Base-by-base conservation (phyloP, 2,888 invertebrate genomes). In the Rapana venosa region DNA sequence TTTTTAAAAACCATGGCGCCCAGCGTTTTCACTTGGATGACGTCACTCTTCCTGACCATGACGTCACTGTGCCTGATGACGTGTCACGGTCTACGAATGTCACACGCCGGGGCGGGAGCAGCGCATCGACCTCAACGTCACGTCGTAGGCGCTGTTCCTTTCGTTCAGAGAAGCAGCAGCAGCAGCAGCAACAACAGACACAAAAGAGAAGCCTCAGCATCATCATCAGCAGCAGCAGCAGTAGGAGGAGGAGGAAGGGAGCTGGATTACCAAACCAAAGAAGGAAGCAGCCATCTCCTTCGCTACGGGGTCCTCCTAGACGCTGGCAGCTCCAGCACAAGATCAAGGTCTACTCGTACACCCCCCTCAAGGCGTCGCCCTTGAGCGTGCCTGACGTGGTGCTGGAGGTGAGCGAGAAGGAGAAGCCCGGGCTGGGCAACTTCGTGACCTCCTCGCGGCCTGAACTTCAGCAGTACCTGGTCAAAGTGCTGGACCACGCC, bases 301-400 rank as follows among this genome's bases (percentile, higher is more conserved):
- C 92, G 90, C 56, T 97, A 96, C 93, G 96, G 96, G 35, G 96
- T 97, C 13, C 95, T 97, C 79, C 94, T 97, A 87, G 97, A 97
- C 93, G 97, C 96, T 15, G 97, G 97, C 20, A 97, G 96, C 91
- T 96, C 96, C 66, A 97, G 97, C 66, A 96, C 96, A 95, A 97
- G 83, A 93, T 96, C 15, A 96, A 96, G 91, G 94, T 97, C 56
- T 97, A 96, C 93, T 92, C 91, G 87, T 97, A 90, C 35, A 91
- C 85, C 15, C 87, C 90, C n/a, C 87, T 90, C n/a, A 85, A 81
- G 17, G 79, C 74, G 26, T 79, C 90, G 17, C 86, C 91, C 56
- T 90, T 90, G 26, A 85, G 90, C 58, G 90, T 93, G 36, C 90
- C 88, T 15, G 85, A 90, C 26, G 91, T 93, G n/a, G 92, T 93